Evolutionary conservation across 2,797 vertebrate species (phyloP), one percentile per base, ranked within the genome.

Genomic region (Cryptoblepharus egeriae): DNA sequence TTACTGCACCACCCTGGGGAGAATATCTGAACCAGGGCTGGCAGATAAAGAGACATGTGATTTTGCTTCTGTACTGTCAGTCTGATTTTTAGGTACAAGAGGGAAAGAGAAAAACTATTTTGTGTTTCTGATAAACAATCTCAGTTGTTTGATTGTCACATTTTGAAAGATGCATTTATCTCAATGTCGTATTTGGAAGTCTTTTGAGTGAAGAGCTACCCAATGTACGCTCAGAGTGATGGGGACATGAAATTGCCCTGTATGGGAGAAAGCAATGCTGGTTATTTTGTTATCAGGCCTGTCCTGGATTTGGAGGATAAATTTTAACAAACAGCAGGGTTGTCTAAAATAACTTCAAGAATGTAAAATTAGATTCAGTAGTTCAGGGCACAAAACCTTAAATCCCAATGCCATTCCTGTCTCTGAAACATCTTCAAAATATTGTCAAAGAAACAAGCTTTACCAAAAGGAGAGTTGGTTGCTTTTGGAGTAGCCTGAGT

Each of bases 221-320:
- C 9, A 78, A 30, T 26, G 49, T 3, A 16, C 1, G 2, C 8
- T 20, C 13, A 70, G 64, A n/a, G 69, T 58, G 42, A 76, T 71
- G 82, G 39, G 11, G 57, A 22, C 9, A 52, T 64, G 75, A 88
- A 88, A 26, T 10, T 32, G 0, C 7, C 11, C 24, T 72, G 69
- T 39, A 68, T 42, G 5, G 26, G 5, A 74, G 26, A 3, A n/a
- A 15, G 32, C 8, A 35, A 74, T 45, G 63, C 61, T 74, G 61
- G 61, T 37, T 69, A 79, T 49, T 70, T 37, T 37, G 52, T 76
- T 76, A 75, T 76, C 65, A 76, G 65, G 16, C 12, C 58, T 67
- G 70, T 18, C 20, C 83, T 82, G 15, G 32, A 83, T 82, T 70
- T 86, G 26, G 9, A 57, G 79, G 82, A 68, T 45, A 24, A 80